Percentiles rank a stretch among this genome's conserved stretches.
These are phyloP conservation scores for Harpalus rufipes DNA, from an alignment of 2,888 invertebrate species.

Conservation along the genomic window DNA sequence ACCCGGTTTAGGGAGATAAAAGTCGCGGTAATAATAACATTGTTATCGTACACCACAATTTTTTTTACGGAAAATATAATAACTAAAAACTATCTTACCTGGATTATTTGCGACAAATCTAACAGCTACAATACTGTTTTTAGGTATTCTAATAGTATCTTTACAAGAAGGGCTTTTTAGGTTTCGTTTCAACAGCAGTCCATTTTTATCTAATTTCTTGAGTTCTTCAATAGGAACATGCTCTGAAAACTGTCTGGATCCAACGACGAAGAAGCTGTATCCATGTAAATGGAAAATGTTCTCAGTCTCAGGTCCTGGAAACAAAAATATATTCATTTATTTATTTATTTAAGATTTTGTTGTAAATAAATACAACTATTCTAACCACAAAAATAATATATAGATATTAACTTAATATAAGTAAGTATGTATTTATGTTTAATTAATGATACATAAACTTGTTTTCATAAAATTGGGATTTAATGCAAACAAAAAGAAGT, in stretches of 20 bases:
- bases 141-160: conserved; percentile 87
- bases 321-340: too few species aligned
- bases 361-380: too few species aligned
- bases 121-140: conserved; percentile 84
- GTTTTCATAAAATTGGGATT: too few species aligned
- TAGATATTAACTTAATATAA: too few species aligned
- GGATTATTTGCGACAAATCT: conserved; percentile 88
- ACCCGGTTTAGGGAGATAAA: too few species aligned
- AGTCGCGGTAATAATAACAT: too few species aligned
- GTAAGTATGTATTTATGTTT: too few species aligned
- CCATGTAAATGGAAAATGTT: conserved; percentile 89
- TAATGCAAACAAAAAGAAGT: too few species aligned
- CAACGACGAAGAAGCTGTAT: conserved; percentile 85
- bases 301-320: conserved; percentile 81
- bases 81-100: conserved; percentile 76
- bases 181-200: conserved; percentile 80
- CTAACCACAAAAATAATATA: too few species aligned
- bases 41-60: too few species aligned
- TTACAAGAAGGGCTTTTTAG: conserved; percentile 82
- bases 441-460: too few species aligned
- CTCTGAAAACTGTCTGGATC: conserved; percentile 79
- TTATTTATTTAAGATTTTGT: too few species aligned
- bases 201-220: conserved; percentile 80
- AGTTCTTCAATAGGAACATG: conserved; percentile 79
- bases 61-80: neutral